A percentile compares a stretch with the other conserved stretches of the same genome.
Conservation (phyloP, 2,888 invertebrate genomes). For the Calameuta pallipes region DNA sequence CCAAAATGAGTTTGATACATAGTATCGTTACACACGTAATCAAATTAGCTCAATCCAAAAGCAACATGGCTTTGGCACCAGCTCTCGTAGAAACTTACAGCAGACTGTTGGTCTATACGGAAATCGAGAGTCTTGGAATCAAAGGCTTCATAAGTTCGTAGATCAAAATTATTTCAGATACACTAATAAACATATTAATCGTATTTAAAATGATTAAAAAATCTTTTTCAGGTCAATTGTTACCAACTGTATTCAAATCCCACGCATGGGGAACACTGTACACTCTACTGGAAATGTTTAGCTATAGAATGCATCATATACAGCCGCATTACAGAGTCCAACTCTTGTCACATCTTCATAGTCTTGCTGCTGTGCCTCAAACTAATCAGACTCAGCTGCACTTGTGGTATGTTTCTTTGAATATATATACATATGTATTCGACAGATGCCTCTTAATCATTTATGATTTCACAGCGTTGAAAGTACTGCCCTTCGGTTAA, state of each 20-base stretch:
- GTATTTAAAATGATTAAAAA: background rate
- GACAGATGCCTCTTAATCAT: slow-evolving; percentile 63
- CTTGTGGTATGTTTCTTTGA: slow-evolving; percentile 74
- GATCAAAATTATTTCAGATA: background rate
- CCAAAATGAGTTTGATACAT: slow-evolving; percentile 92
- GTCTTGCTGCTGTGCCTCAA: slow-evolving; percentile 90
- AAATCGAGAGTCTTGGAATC: slow-evolving; percentile 96
- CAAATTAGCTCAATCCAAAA: slow-evolving; percentile 88
- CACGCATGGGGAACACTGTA: slow-evolving; percentile 97
- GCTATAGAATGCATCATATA: slow-evolving; percentile 95
- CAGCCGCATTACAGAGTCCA: slow-evolving; percentile 96
- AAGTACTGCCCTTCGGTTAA: slow-evolving; percentile 86
- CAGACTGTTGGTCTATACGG: slow-evolving; percentile 91
- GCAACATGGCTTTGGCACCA: slow-evolving; percentile 86
- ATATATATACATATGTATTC: slow-evolving; percentile 40
- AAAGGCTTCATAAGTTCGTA: slow-evolving; percentile 92
- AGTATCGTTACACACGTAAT: slow-evolving; percentile 90
- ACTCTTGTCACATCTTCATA: slow-evolving; percentile 90
- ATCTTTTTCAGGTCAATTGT: slow-evolving; percentile 76
- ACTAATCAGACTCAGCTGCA: slow-evolving; percentile 96
- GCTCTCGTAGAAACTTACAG: slow-evolving; percentile 96
- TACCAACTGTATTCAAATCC: slow-evolving; percentile 91
- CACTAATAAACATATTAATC: slow-evolving; percentile 6
- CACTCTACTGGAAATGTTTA: slow-evolving; percentile 95
- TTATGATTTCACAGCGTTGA: slow-evolving; percentile 75